These are phyloP conservation scores for Drosophila baimaii DNA, from an alignment of 1,140 invertebrate genomes.

Conservation along the genomic window DNA sequence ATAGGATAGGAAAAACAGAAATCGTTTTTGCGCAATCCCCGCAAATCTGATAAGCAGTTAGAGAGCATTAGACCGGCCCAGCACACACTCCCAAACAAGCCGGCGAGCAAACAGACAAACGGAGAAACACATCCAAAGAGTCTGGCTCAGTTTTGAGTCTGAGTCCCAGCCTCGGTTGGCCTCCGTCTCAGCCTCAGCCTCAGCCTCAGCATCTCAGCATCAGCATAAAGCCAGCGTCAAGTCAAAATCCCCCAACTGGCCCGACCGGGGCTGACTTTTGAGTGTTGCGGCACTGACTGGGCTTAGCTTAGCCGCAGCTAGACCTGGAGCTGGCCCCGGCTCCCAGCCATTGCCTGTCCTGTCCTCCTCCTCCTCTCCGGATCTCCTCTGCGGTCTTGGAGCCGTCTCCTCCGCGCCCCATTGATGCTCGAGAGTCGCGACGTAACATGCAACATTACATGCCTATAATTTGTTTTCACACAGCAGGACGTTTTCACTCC, in stretches of 20 bases:
- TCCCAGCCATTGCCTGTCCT: conserved; percentile 29
- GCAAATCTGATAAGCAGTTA: conserved; percentile 80
- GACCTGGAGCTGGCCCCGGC: conserved; percentile 33
- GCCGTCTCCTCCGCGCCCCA: conserved; percentile 20
- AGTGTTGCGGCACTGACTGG: conserved; percentile 63
- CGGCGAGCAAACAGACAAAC: conserved; percentile 43
- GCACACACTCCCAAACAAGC: conserved; percentile 48
- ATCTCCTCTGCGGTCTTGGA: conserved; percentile 5
- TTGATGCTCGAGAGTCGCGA: conserved; percentile 58
- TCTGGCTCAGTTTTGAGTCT: conserved; percentile 31
- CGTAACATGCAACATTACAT: conserved; percentile 84
- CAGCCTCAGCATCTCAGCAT: conserved; percentile 36
- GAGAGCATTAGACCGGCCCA: conserved; percentile 70
- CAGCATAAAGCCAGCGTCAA: conserved; percentile 63
- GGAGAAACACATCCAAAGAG: conserved; percentile 46
- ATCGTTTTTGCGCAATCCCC: conserved; percentile 75
- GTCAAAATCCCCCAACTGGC: conserved; percentile 66
- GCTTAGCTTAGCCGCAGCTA: conserved; percentile 59
- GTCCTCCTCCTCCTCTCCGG: conserved; percentile 3
- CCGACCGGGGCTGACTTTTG: conserved; percentile 66
- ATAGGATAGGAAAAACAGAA: conserved; percentile 51
- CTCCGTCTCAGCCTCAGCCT: conserved; percentile 2
- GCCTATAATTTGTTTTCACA: conserved; percentile 84
- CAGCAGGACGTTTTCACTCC: conserved; percentile 84
- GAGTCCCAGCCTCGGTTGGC: conserved; percentile 9